Conservation (phyloP, 2,888 invertebrate species). For the Heteromurus nitidus region DNA sequence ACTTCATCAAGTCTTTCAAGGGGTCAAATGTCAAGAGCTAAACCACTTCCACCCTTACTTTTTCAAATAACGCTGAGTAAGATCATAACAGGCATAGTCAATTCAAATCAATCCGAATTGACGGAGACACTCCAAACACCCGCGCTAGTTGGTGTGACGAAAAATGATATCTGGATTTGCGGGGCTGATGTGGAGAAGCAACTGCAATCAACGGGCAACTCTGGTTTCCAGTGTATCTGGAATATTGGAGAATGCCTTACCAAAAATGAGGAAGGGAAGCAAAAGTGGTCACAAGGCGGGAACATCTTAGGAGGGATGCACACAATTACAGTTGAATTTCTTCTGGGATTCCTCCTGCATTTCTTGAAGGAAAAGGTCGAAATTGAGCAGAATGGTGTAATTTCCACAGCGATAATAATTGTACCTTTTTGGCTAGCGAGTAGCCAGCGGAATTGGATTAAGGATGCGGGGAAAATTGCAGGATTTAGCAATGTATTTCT, state of each 20-base stretch:
- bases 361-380: background rate
- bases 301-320: background rate
- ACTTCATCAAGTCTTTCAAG: too few species aligned
- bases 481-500: background rate
- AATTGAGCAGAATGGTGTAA: background rate
- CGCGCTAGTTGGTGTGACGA: background rate
- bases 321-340: conserved; percentile 1
- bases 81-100: background rate
- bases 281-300: background rate
- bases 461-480: background rate
- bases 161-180: background rate
- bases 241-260: background rate
- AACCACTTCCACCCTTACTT: background rate
- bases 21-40: background rate
- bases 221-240: background rate
- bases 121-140: background rate
- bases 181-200: background rate
- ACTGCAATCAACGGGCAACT: background rate
- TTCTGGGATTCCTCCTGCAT: background rate
- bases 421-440: conserved; percentile 16
- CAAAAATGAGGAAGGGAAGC: background rate
- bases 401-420: background rate
- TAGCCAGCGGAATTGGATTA: background rate
- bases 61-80: background rate
- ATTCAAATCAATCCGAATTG: background rate